Base-by-base conservation (phyloP, 2,113 vertebrate genomes). In the Heterocephalus glaber region DNA sequence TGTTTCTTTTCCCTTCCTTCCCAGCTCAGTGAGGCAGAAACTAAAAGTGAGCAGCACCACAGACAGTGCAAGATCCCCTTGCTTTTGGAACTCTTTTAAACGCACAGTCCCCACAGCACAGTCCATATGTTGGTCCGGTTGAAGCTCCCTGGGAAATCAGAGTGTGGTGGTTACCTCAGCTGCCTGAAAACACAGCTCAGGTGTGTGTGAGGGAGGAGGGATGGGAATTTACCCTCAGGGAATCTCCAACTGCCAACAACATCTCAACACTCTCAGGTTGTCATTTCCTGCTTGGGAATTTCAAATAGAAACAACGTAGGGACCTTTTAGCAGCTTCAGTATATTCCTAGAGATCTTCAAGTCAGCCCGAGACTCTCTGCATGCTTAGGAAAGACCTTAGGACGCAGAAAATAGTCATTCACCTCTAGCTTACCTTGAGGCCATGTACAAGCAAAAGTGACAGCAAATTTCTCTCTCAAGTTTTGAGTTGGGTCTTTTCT, bases 401-500 rank as follows among this genome's bases (percentile, higher is more conserved):
- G 83, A 86, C 92, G 76, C 30, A 79, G 63, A n/a, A 3, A 81
- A 38, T 0, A 90, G 20, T 22, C 30, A 54, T n/a, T 89, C 68
- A 52, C 38, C 41, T 83, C 72, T 76, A 65, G 70, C 63, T 72
- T 76, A 85, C 47, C 58, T 88, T 49, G 26, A 89, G 72, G 41
- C 14, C n/a, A 41, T 38, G 28, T 82, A 14, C 47, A 87, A 47
- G 81, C 65, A 58, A 92, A 87, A 76, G 28, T 72, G 52, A 89
- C 81, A 95, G 7, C 52, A 93, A 56, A 66, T 41, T 83, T 87
- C 47, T 81, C 11, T 49, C 52, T 85, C 26, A 88, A 90, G 63
- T 76, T 95, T 89, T 22, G 92, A 54, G 35, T 26, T 87, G 13
- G 44, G 5, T 12, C 35, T 94, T 96, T 95, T 81, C 11, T 72